phyloP scores from a whole-genome alignment of 1,140 invertebrate genomes.

The Eurosta solidaginis region DNA sequence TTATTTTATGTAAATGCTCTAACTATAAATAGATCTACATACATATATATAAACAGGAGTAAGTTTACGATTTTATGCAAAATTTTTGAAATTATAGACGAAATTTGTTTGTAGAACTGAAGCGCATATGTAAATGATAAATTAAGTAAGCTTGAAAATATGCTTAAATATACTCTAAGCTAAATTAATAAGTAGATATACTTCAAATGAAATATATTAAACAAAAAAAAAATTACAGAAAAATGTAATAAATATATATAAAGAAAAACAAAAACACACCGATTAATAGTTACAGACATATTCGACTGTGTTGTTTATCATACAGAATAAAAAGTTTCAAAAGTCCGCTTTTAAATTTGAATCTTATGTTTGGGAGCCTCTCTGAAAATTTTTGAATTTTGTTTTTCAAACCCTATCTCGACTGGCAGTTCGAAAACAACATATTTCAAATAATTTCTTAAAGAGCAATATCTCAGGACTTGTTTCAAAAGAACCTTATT shows the following conservation, averaged over 20 bases:
- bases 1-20: too few relatives aligned
- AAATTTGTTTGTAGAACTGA: neutral
- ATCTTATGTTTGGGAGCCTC: too few relatives aligned
- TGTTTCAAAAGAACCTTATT: too few relatives aligned
- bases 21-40: neutral
- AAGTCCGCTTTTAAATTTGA: too few relatives aligned
- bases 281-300: neutral
- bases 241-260: neutral
- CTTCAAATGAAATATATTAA: neutral
- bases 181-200: neutral
- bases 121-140: neutral
- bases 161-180: neutral
- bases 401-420: too few relatives aligned
- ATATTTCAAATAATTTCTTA: too few relatives aligned
- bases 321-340: too few relatives aligned
- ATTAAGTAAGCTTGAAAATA: neutral
- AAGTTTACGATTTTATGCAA: neutral
- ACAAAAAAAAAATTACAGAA: neutral
- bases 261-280: neutral
- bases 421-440: too few relatives aligned
- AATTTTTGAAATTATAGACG: constrained; percentile 10
- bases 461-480: too few relatives aligned
- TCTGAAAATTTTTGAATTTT: too few relatives aligned
- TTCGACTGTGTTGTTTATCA: neutral
- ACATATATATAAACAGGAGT: neutral